These are phyloP conservation scores for Bellardia pandia DNA, from an alignment of 2,888 invertebrate genomes.

Conservation along the genomic window DNA sequence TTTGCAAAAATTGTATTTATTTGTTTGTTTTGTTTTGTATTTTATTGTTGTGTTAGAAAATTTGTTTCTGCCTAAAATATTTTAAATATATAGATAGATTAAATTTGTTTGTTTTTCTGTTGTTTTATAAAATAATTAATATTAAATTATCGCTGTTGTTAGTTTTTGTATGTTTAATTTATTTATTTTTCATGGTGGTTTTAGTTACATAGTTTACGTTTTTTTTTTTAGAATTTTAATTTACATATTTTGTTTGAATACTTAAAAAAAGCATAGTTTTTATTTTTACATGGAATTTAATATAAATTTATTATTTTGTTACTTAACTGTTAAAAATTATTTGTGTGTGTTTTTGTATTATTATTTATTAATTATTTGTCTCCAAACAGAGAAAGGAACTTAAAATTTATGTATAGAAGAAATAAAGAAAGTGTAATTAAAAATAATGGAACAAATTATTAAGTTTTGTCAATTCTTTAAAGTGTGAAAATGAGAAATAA, in stretches of 20 bases:
- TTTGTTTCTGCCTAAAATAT: slow-evolving; percentile 63
- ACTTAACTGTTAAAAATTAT: slow-evolving; percentile 28
- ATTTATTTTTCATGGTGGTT: slow-evolving; percentile 69
- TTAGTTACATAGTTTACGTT: slow-evolving; percentile 72
- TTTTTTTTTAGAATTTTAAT: slow-evolving; percentile 64
- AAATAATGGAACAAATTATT: slow-evolving; percentile 35
- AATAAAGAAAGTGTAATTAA: slow-evolving; percentile 17
- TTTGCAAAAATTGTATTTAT: slow-evolving; percentile 38
- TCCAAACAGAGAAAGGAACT: slow-evolving; percentile 72
- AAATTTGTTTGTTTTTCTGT: slow-evolving; percentile 28
- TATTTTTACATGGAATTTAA: slow-evolving; percentile 44
- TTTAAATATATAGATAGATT: slow-evolving; percentile 55
- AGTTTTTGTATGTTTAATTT: not conserved
- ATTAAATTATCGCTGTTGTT: slow-evolving; percentile 35
- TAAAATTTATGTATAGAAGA: slow-evolving; percentile 48
- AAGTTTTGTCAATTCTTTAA: slow-evolving; percentile 17
- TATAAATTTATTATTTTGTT: slow-evolving; percentile 38
- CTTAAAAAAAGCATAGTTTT: slow-evolving; percentile 59
- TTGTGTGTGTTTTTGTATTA: slow-evolving; percentile 9
- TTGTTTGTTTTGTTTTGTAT: not conserved
- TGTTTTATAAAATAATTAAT: slow-evolving; percentile 52
- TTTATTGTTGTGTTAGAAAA: slow-evolving; percentile 60
- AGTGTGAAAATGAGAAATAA: not conserved
- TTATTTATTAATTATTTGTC: slow-evolving; percentile 62
- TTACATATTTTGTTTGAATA: slow-evolving; percentile 48